Conservation (phyloP, 2,797 vertebrate species). For the Spatula versicolor region DNA sequence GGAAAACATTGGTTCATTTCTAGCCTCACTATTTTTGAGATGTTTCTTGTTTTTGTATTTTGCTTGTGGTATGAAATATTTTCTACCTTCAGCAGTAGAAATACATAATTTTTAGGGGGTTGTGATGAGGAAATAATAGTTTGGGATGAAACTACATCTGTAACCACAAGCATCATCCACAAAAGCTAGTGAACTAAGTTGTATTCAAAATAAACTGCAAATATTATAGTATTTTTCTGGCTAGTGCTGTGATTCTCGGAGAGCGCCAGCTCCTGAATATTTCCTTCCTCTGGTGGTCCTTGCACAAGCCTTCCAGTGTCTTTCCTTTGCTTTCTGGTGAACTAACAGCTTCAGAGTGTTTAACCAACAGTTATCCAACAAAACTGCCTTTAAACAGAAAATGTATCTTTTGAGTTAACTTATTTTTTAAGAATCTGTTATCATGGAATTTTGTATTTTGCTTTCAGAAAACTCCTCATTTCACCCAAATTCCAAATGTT, state of each 20-base stretch:
- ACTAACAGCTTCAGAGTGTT: neutral
- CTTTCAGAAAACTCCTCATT: neutral
- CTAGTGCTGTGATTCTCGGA: neutral
- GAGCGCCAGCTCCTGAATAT: neutral
- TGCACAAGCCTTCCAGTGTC: fast-evolving
- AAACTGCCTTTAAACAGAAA: neutral
- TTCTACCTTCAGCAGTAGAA: neutral
- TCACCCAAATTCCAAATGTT: neutral
- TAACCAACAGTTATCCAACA: neutral
- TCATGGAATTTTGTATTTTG: neutral
- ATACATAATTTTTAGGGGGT: neutral
- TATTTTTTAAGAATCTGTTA: neutral
- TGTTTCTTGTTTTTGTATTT: neutral
- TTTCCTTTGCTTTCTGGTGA: neutral
- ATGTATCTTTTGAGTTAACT: neutral
- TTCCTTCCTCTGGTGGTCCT: neutral
- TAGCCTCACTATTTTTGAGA: neutral
- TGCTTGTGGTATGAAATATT: fast-evolving
- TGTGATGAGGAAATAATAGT: neutral
- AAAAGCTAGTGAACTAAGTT: neutral
- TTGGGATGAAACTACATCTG: neutral
- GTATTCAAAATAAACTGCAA: neutral
- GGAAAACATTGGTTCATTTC: fast-evolving
- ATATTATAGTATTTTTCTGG: neutral
- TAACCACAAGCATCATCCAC: neutral